A percentile compares a stretch with the other conserved stretches of the same genome.
Evolutionary conservation across 1,140 invertebrate species (phyloP).

Genomic region (Hestina assimilis): DNA sequence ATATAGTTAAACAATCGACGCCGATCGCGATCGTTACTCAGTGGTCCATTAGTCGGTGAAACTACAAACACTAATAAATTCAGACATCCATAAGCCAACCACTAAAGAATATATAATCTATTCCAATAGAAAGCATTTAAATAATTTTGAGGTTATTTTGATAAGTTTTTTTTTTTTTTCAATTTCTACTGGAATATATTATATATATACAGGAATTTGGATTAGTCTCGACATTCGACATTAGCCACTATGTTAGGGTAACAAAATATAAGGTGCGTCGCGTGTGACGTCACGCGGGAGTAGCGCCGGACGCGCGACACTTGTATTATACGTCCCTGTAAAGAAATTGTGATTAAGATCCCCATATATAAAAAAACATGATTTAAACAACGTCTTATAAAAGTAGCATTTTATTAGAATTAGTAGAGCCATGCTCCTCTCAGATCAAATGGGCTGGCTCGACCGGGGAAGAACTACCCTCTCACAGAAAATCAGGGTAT

Average conservation of each 20-base stretch:
- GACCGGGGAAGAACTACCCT: too few species aligned
- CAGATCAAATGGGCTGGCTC: too few species aligned
- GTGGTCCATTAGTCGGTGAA: constrained; percentile 9
- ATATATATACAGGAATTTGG: background rate
- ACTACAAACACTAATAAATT: constrained; percentile 3
- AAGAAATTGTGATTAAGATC: background rate
- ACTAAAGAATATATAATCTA: too few species aligned
- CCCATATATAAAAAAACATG: background rate
- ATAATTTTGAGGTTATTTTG: too few species aligned
- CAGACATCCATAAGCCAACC: constrained; percentile 12
- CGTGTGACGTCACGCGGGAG: constrained; percentile 13
- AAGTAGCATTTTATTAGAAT: too few species aligned
- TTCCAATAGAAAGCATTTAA: too few species aligned
- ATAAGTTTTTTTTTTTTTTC: too few species aligned
- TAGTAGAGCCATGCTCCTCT: too few species aligned
- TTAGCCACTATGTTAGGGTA: constrained; percentile 20
- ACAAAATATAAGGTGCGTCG: constrained; percentile 17
- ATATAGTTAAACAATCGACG: background rate
- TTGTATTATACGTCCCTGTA: constrained; percentile 31
- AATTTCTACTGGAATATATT: too few species aligned
- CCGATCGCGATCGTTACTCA: background rate
- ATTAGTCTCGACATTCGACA: background rate
- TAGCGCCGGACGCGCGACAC: constrained; percentile 11
- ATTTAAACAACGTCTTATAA: too few species aligned
- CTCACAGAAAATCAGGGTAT: too few species aligned